phyloP scores from a whole-genome alignment of 2,888 invertebrate genomes.

The Neocrepidodera transversa region DNA sequence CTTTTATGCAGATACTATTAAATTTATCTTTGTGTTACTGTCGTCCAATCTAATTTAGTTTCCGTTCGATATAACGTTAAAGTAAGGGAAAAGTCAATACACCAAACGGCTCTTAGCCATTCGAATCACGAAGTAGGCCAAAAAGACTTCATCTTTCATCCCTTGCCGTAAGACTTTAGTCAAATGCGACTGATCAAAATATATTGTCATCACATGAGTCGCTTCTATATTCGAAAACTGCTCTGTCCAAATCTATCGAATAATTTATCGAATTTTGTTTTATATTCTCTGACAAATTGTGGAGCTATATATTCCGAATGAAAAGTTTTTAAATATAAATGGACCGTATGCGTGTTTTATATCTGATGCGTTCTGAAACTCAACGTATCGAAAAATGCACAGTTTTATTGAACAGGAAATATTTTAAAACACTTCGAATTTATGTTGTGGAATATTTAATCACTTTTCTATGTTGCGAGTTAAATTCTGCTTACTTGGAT shows the following conservation, averaged over 20 bases:
- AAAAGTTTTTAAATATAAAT: slow-evolving; percentile 58
- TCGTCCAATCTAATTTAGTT: not conserved
- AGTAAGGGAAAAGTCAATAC: slow-evolving; percentile 6
- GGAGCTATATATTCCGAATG: slow-evolving; percentile 54
- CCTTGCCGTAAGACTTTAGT: slow-evolving; percentile 47
- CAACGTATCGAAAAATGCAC: slow-evolving; percentile 46
- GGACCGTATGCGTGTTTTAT: slow-evolving; percentile 53
- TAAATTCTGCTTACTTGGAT: not conserved
- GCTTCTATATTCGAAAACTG: slow-evolving; percentile 48
- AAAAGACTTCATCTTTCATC: slow-evolving; percentile 49
- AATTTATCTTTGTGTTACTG: too few species aligned
- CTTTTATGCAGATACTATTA: too few species aligned
- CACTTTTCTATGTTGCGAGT: slow-evolving; percentile 39
- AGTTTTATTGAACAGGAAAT: slow-evolving; percentile 47
- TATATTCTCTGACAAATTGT: slow-evolving; percentile 56
- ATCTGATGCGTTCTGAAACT: slow-evolving; percentile 45
- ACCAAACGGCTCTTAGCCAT: slow-evolving; percentile 32
- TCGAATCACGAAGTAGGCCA: slow-evolving; percentile 51
- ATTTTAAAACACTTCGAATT: slow-evolving; percentile 47
- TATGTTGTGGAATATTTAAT: slow-evolving; percentile 48
- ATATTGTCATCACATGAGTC: slow-evolving; percentile 54
- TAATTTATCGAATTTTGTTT: slow-evolving; percentile 56
- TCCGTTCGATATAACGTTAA: not conserved
- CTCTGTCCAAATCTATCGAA: slow-evolving; percentile 47
- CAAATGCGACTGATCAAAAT: slow-evolving; percentile 54